A percentile compares a stretch with the other conserved stretches of the same genome.
Evolutionary conservation across 2,113 vertebrate genomes (phyloP).

Genomic region (Oenanthe melanoleuca): DNA sequence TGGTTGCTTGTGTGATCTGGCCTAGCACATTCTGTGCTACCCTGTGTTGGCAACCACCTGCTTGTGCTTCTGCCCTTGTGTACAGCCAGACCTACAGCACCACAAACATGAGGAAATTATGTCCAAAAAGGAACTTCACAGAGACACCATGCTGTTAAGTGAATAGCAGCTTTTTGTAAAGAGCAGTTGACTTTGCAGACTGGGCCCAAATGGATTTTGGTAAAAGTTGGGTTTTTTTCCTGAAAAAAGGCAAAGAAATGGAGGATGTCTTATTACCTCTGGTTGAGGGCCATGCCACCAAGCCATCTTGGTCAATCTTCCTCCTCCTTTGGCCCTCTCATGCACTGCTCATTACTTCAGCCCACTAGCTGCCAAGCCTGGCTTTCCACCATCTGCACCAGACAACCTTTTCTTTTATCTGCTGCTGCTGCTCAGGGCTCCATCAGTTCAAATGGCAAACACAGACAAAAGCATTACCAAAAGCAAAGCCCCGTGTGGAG

Average conservation of each 20-base stretch:
- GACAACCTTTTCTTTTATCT: not conserved
- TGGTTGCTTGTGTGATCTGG: not conserved
- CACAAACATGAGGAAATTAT: not conserved
- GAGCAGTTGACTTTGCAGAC: not conserved
- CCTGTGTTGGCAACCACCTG: not conserved
- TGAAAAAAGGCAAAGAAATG: not conserved
- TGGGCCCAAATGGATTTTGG: not conserved
- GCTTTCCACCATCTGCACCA: not conserved
- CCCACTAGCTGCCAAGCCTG: not conserved
- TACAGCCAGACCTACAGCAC: not conserved
- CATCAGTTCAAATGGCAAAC: not conserved
- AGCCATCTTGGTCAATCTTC: not conserved
- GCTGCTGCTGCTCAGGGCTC: not conserved
- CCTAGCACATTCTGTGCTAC: not conserved
- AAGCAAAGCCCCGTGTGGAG: not conserved
- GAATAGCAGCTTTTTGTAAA: not conserved
- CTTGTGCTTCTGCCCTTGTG: not conserved
- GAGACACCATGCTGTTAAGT: not conserved
- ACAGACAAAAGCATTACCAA: not conserved
- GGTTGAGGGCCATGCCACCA: not conserved
- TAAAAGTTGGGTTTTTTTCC: not conserved
- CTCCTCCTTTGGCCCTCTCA: not conserved
- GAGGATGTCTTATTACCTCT: not conserved
- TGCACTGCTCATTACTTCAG: not conserved
- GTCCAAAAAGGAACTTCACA: not conserved